Evolutionary conservation across 2,113 vertebrate genomes (phyloP).

Genomic region (Oreochromis spilurus): DNA sequence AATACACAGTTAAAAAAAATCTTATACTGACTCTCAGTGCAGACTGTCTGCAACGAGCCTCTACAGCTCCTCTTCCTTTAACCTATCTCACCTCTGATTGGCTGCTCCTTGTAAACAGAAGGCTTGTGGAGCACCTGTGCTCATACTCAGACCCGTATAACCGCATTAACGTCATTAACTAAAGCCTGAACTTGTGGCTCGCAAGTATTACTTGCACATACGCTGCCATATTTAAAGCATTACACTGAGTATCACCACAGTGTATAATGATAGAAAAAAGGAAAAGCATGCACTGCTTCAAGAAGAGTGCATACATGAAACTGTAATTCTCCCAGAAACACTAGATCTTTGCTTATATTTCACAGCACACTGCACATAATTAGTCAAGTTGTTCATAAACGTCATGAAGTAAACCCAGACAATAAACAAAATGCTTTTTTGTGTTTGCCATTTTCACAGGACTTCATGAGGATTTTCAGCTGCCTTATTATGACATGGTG

Average conservation of each 20-base stretch:
- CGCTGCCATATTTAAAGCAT: background rate
- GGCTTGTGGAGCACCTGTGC: background rate
- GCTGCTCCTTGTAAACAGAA: background rate
- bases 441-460: constrained; percentile 65
- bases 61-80: background rate
- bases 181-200: background rate
- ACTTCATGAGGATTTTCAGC: constrained; percentile 89
- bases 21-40: background rate
- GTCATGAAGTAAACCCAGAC: background rate
- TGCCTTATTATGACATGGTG: constrained; percentile 96
- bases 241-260: background rate
- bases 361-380: background rate
- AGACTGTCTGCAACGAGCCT: background rate
- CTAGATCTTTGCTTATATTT: background rate
- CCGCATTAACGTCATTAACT: background rate
- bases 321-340: background rate
- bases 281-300: background rate
- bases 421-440: background rate
- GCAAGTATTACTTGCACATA: background rate
- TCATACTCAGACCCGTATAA: background rate
- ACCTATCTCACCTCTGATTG: background rate
- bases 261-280: background rate
- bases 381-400: background rate
- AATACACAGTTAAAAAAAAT: background rate
- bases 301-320: background rate